Base-by-base conservation (phyloP, 1,140 invertebrate genomes). In the Scaptomyza pallida region DNA sequence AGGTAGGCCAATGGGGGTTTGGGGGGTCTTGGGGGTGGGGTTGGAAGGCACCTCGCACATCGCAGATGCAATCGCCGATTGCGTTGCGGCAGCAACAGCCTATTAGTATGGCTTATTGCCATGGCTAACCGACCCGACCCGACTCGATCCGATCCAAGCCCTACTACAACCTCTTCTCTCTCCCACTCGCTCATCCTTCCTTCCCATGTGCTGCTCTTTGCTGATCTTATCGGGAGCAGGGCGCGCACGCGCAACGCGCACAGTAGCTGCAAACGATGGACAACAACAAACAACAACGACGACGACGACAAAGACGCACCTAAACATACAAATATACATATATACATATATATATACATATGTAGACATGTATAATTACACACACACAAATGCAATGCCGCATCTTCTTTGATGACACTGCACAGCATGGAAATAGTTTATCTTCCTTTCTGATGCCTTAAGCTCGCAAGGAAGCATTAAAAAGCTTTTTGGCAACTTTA, bases 31-130 rank as follows among this genome's bases (percentile, higher is more conserved):
- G n/a, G n/a, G n/a, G n/a, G n/a, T n/a, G n/a, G n/a, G n/a, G n/a
- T n/a, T n/a, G n/a, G n/a, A n/a, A n/a, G n/a, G n/a, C n/a, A n/a
- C n/a, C n/a, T n/a, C n/a, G n/a, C n/a, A 41, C 57, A 75, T 78
- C 33, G 47, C 37, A 40, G 67, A 70, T 70, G 67, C 50, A 33
- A 19, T 35, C 59, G 59, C 67, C 59, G 67, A 70, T 70, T 70
- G 51, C 45, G 44, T 19, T 26, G n/a, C 43, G 62, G 26, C 65
- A 71, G 72, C 77, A 78, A 65, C 63, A 78, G 82, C 74, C 82
- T 88, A 86, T 86, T 86, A 86, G 78, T 86, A 86, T 78, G 82
- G 82, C 82, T 86, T 86, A 86, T 86, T 86, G 81, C 69, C 70
- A 74, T 69, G 62, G 57, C 72, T 61, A 51, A 72, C 65, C 61